Evolutionary conservation across 1,140 invertebrate species (phyloP), one percentile per base, ranked within the genome.

Genomic region (Sarcophaga bullata): DNA sequence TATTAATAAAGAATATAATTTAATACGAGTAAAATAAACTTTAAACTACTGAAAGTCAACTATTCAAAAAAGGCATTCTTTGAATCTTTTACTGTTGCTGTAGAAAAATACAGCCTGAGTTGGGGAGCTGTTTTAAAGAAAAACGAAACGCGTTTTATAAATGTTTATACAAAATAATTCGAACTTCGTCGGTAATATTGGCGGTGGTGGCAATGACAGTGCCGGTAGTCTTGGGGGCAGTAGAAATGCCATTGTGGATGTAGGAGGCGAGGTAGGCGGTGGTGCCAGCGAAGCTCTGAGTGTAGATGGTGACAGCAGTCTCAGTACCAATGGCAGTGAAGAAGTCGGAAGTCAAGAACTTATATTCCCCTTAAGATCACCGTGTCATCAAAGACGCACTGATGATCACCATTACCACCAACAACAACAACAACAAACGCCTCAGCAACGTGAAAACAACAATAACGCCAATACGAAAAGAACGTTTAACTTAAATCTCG

Each of bases 291-390:
- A 75, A 48, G 58, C 25, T 62, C 25, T 25, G 8, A 80, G 80
- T 76, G 80, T 80, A 8, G 62, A 62, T 13, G 15, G 73, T 46
- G 78, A 68, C 54, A 83, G 78, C 68, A 80, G 75, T 50, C 68
- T 80, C 0, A 80, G 84, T 10, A 84, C 46, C 10, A 84, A 48
- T 52, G 76, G 80, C 48, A 78, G 81, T 58, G 82, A 80, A 8
- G 82, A 49, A 54, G 86, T 85, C 49, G 87, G 85, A 19, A 58
- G 78, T 78, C 75, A 78, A 52, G 75, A 78, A 52, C 19, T 78
- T 19, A 78, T 78, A 50, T 52, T 78, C 50, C 75, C 75, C n/a
- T 17, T 78, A 19, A 52, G 75, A 52, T 78, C 75, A 25, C 48
- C 75, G n/a, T n/a, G 73, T 8, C 73, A 76, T 4, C 73, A 76